A percentile compares a stretch with the other conserved stretches of the same genome.
Evolutionary conservation across 2,888 invertebrate genomes (phyloP).

Genomic region (Scaptomyza cyrtandrae): DNA sequence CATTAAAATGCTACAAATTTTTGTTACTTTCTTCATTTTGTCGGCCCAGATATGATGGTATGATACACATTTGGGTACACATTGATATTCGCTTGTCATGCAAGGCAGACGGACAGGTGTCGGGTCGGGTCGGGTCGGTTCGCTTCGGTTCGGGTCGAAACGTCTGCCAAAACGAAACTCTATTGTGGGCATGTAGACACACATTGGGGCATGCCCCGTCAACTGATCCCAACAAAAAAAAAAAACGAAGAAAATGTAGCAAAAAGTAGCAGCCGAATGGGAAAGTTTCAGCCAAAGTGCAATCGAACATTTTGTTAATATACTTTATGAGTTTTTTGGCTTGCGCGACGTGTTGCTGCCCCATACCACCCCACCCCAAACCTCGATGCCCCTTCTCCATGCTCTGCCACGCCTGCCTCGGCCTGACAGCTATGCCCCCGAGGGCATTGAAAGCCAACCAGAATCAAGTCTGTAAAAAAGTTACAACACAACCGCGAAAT

Average conservation of each 20-base stretch:
- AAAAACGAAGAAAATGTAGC: too few relatives aligned
- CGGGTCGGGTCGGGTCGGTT: background rate
- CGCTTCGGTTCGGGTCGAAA: background rate
- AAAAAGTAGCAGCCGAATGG: conserved; percentile 21
- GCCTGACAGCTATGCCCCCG: conserved; percentile 12
- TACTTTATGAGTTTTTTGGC: conserved; percentile 72
- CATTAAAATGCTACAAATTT: conserved; percentile 54
- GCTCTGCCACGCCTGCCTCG: background rate
- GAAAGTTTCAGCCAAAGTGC: conserved; percentile 67
- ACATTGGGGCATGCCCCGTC: conserved; percentile 14
- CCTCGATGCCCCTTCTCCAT: background rate
- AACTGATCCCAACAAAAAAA: background rate
- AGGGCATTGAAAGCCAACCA: conserved; percentile 48
- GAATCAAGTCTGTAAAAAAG: conserved; percentile 11
- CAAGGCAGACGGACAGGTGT: conserved; percentile 27
- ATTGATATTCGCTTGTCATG: conserved; percentile 64
- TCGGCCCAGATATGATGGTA: conserved; percentile 24
- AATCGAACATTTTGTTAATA: conserved; percentile 77
- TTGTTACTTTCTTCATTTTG: too few relatives aligned
- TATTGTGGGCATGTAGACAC: conserved; percentile 20
- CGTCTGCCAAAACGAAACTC: conserved; percentile 1
- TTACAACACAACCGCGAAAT: background rate
- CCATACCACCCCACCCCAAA: background rate
- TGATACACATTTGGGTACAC: conserved; percentile 20
- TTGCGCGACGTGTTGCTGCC: conserved; percentile 64